Percentiles rank a stretch among this genome's conserved stretches.
Conservation (phyloP, 2,797 vertebrate genomes). For the Microchirus variegatus region DNA sequence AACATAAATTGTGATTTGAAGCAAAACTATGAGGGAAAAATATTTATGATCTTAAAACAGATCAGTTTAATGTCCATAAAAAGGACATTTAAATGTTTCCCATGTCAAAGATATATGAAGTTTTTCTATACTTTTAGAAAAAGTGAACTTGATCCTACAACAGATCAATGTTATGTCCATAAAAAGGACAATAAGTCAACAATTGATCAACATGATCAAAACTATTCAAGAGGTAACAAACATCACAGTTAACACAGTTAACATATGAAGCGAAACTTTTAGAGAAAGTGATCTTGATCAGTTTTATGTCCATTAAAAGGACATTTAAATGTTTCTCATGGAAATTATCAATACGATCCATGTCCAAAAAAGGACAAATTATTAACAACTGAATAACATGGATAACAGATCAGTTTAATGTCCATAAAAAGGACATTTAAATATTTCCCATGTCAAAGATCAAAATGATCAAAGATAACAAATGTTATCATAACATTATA, state of each 20-base stretch:
- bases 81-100: neutral
- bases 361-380: neutral
- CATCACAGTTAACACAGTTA: neutral
- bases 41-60: too few species aligned
- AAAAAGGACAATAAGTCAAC: neutral
- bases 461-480: slow-evolving; percentile 6
- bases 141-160: too few species aligned
- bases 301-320: neutral
- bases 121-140: too few species aligned
- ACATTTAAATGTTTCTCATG: neutral
- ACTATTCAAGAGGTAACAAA: neutral
- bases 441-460: neutral
- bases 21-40: too few species aligned
- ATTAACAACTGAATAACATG: too few species aligned
- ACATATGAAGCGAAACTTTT: neutral
- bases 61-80: neutral
- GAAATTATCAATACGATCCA: neutral
- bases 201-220: neutral
- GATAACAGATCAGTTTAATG: neutral
- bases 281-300: neutral
- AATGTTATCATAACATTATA: neutral
- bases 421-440: neutral
- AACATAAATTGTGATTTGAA: too few species aligned
- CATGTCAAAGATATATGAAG: too few species aligned
- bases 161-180: too few species aligned